Conservation (phyloP, 2,113 vertebrate species). For the Talpa occidentalis region DNA sequence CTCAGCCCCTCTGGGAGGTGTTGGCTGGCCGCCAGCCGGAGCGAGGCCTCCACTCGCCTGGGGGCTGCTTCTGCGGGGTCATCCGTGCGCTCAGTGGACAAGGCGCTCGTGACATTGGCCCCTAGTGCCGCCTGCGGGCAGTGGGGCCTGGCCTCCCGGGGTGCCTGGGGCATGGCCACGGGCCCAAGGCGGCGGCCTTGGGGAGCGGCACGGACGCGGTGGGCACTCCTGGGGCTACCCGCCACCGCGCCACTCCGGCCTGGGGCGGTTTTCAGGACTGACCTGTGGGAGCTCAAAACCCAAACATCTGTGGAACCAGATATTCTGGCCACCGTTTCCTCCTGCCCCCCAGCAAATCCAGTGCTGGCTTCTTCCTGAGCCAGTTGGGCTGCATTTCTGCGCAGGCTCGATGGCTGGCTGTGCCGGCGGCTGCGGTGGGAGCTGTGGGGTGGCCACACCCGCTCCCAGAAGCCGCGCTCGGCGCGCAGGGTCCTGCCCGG, state of each 20-base stretch:
- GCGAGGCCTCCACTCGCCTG: no score
- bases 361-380: constrained; percentile 72
- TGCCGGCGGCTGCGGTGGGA: constrained; percentile 25
- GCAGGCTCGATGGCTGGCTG: constrained; percentile 58
- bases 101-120: no score
- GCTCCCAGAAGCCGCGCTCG: background rate
- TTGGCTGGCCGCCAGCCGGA: no score
- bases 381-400: constrained; percentile 84
- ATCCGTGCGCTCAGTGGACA: no score
- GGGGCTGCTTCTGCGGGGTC: no score
- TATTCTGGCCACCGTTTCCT: constrained; percentile 59
- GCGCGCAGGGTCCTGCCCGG: background rate
- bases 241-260: no score
- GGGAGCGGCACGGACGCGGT: background rate
- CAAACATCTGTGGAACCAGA: constrained; percentile 74
- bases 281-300: constrained; percentile 69
- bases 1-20: no score
- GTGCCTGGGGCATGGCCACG: background rate
- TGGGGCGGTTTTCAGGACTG: constrained; percentile 44
- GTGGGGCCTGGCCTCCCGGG: no score
- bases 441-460: background rate
- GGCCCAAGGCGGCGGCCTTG: constrained; percentile 21
- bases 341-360: constrained; percentile 63
- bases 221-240: no score
- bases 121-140: no score